Conservation (phyloP, 2,797 vertebrate species). For the Gymnothorax reevesii region DNA sequence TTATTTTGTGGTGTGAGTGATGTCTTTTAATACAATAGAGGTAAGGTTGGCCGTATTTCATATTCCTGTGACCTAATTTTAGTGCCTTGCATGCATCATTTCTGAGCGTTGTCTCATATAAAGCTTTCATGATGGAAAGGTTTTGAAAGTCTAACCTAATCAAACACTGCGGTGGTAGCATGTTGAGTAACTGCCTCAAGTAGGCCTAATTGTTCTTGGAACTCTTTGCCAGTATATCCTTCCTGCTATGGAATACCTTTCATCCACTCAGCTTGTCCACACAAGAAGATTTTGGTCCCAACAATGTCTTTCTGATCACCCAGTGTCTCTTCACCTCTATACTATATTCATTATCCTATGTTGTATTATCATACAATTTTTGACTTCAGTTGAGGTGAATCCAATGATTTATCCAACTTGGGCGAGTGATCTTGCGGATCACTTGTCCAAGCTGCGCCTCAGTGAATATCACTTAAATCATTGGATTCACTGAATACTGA, state of each 20-base stretch:
- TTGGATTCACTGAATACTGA: too few relatives aligned
- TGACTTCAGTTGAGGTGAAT: too few relatives aligned
- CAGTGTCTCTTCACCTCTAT: neutral
- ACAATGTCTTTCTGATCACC: neutral
- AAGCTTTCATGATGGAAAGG: neutral
- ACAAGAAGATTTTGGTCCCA: neutral
- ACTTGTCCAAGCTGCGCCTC: too few relatives aligned
- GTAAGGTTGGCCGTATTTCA: neutral
- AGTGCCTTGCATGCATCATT: neutral
- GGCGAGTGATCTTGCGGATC: too few relatives aligned
- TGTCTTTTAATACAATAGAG: constrained; percentile 7
- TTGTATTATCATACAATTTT: too few relatives aligned
- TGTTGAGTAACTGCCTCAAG: neutral
- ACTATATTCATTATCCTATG: too few relatives aligned
- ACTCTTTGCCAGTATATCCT: neutral
- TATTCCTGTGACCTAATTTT: neutral
- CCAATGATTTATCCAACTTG: too few relatives aligned
- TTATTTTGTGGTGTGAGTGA: neutral
- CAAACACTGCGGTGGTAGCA: neutral
- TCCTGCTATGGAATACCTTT: neutral
- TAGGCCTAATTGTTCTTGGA: neutral
- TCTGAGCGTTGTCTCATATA: neutral
- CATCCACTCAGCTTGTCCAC: neutral
- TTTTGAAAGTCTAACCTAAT: neutral
- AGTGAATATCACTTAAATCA: too few relatives aligned